phyloP scores from a whole-genome alignment of 2,888 invertebrate species.

The Metopia argyrocephala region DNA sequence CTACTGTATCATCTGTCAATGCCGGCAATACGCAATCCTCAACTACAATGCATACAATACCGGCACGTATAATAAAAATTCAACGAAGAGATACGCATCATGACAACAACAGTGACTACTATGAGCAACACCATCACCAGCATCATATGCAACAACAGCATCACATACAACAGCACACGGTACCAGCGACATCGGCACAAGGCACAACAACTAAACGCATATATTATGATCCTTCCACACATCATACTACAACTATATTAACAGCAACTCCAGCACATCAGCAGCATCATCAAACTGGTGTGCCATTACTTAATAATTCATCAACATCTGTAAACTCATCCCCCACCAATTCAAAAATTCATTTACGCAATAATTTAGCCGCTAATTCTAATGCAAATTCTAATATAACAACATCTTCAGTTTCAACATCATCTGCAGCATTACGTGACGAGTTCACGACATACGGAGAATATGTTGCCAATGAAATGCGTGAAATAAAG shows the following conservation, averaged over 20 bases:
- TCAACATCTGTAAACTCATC: slow-evolving; percentile 61
- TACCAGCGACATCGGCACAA: slow-evolving; percentile 29
- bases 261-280: slow-evolving; percentile 64
- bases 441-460: slow-evolving; percentile 80
- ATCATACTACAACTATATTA: slow-evolving; percentile 69
- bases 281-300: slow-evolving; percentile 38
- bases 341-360: slow-evolving; percentile 57
- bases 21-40: slow-evolving; percentile 53
- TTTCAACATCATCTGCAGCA: slow-evolving; percentile 27
- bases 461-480: slow-evolving; percentile 82
- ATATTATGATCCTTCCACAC: slow-evolving; percentile 72
- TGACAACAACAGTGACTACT: slow-evolving; percentile 71
- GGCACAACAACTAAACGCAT: slow-evolving; percentile 67
- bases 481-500: slow-evolving; percentile 81
- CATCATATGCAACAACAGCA: slow-evolving; percentile 65
- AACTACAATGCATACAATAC: slow-evolving; percentile 65
- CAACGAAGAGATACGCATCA: slow-evolving; percentile 73
- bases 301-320: slow-evolving; percentile 53
- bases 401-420: slow-evolving; percentile 52
- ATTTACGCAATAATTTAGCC: slow-evolving; percentile 59
- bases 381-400: slow-evolving; percentile 57
- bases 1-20: slow-evolving; percentile 36
- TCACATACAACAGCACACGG: slow-evolving; percentile 40
- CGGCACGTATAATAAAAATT: slow-evolving; percentile 75
- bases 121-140: slow-evolving; percentile 68